phyloP scores from a whole-genome alignment of 1,140 invertebrate genomes.

The Acromyrmex heyeri region DNA sequence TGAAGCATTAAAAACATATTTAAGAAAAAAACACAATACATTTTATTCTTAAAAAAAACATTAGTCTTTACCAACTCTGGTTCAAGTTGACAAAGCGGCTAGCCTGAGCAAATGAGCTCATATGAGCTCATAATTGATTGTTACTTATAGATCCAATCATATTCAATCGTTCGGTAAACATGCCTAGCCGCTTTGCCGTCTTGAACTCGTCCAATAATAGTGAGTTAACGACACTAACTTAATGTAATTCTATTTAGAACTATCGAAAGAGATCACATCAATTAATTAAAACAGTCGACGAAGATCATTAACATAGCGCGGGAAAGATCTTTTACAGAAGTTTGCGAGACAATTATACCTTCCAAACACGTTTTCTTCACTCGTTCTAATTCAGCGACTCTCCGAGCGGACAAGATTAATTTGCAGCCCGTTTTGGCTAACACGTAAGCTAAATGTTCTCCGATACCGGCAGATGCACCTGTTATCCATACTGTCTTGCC shows the following conservation, averaged over 20 bases:
- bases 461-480: slow-evolving; percentile 96
- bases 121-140: too few species aligned
- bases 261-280: background rate
- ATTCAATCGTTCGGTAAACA: too few species aligned
- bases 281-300: background rate
- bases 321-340: background rate
- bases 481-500: slow-evolving; percentile 96
- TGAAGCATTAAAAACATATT: too few species aligned
- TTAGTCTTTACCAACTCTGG: too few species aligned
- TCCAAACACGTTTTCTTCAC: slow-evolving; percentile 91
- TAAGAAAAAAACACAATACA: too few species aligned
- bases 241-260: background rate
- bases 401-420: slow-evolving; percentile 92
- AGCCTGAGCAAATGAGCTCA: too few species aligned
- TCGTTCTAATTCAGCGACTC: slow-evolving; percentile 90
- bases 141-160: too few species aligned
- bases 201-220: background rate
- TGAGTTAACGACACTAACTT: background rate
- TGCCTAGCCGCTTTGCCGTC: too few species aligned
- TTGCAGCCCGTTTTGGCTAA: slow-evolving; percentile 91
- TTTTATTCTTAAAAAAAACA: too few species aligned
- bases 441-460: slow-evolving; percentile 91
- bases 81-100: too few species aligned
- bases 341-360: slow-evolving; percentile 73
- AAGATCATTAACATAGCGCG: background rate